These are phyloP conservation scores for Abrostola triplasia DNA, from an alignment of 2,888 invertebrate genomes.

Conservation along the genomic window DNA sequence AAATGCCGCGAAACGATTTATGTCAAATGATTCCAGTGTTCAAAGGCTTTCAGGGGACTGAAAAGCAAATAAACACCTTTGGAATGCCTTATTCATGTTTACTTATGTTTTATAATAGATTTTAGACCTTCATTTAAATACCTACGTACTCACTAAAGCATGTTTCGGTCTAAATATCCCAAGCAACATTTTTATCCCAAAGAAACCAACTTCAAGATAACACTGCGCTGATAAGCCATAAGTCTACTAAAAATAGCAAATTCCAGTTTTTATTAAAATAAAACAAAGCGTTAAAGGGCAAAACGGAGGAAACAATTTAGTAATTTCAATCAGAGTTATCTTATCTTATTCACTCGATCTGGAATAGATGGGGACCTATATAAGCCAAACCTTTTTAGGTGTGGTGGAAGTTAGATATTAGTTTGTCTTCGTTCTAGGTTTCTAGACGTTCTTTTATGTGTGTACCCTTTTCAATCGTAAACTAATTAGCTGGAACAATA, in stretches of 20 bases:
- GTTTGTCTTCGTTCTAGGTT: neutral
- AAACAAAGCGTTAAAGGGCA: neutral
- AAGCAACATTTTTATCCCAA: no score
- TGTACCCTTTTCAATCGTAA: no score
- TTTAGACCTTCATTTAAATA: no score
- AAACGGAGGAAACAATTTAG: neutral
- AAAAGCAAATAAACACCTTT: neutral
- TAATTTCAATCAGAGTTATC: neutral
- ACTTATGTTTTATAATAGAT: no score
- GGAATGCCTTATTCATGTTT: no score
- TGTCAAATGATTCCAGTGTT: neutral
- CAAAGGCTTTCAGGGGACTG: neutral
- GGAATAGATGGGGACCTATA: neutral
- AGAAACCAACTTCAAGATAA: no score
- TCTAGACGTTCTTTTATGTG: no score
- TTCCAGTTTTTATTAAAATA: neutral
- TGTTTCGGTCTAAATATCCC: no score
- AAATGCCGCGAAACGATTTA: neutral
- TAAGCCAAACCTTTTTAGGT: constrained; percentile 2
- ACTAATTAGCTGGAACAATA: no score
- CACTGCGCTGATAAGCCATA: no score
- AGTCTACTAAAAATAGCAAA: no score
- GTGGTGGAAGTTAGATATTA: neutral
- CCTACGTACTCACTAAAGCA: no score
- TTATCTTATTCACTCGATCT: neutral